phyloP scores from a whole-genome alignment of 2,888 invertebrate species.

The Drepana falcataria region DNA sequence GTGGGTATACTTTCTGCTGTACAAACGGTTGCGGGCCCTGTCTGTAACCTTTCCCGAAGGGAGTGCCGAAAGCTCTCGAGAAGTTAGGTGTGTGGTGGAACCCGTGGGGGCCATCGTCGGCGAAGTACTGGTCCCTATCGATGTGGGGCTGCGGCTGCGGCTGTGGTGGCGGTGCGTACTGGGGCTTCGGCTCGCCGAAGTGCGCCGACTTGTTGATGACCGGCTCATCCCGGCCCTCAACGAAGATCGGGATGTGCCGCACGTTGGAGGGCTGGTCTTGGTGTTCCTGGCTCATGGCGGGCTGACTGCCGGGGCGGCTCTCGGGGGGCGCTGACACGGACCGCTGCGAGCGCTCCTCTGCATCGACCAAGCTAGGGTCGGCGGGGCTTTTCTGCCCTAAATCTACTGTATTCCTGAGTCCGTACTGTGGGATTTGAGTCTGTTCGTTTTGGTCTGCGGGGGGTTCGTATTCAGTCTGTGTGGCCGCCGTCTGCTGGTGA shows the following conservation, averaged over 20 bases:
- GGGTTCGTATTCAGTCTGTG: slow-evolving; percentile 59
- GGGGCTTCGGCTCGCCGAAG: slow-evolving; percentile 51
- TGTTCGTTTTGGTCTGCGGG: slow-evolving; percentile 37
- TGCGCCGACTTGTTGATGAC: slow-evolving; percentile 79
- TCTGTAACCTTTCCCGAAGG: slow-evolving; percentile 55
- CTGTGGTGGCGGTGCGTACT: slow-evolving; percentile 44
- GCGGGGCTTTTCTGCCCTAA: slow-evolving; percentile 83
- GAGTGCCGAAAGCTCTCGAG: slow-evolving; percentile 61
- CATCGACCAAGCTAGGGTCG: slow-evolving; percentile 71
- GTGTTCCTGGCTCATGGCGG: slow-evolving; percentile 52
- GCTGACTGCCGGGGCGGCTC: slow-evolving; percentile 49
- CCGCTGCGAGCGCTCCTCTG: slow-evolving; percentile 81
- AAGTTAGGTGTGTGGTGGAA: slow-evolving; percentile 71
- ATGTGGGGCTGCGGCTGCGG: slow-evolving; percentile 48
- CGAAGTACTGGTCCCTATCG: slow-evolving; percentile 67
- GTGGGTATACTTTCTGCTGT: slow-evolving; percentile 70
- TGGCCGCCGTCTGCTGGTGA: slow-evolving; percentile 54
- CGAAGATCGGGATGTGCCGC: slow-evolving; percentile 91
- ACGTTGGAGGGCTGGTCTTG: slow-evolving; percentile 76
- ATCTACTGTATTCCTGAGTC: slow-evolving; percentile 87
- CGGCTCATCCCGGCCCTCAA: slow-evolving; percentile 90
- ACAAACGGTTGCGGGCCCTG: slow-evolving; percentile 71
- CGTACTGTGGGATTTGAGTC: slow-evolving; percentile 80
- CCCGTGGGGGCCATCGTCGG: slow-evolving; percentile 50
- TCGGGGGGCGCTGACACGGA: slow-evolving; percentile 90